Evolutionary conservation across 1,140 invertebrate genomes (phyloP).

Genomic region (Campoletis sonorensis): DNA sequence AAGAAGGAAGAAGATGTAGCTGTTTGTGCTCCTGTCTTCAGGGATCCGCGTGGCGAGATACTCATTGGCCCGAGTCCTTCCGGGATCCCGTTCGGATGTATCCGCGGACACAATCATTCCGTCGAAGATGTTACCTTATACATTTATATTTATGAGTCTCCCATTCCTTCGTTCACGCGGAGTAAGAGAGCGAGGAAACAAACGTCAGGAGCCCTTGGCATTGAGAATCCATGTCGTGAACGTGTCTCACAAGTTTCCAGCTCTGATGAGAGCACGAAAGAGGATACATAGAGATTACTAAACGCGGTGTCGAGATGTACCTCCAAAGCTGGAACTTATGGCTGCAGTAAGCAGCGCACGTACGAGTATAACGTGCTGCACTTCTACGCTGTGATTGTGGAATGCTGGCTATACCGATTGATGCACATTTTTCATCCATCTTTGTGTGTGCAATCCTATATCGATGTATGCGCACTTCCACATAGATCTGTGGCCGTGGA

Average conservation of each 20-base stretch:
- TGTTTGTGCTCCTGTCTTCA: neutral
- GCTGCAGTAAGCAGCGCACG: conserved; percentile 20
- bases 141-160: neutral
- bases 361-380: conserved; percentile 12
- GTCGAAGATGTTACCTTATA: neutral
- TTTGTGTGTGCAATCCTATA: neutral
- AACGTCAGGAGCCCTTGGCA: conserved; percentile 26
- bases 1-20: neutral
- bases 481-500: neutral
- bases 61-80: neutral
- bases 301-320: conserved; percentile 12
- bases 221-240: conserved; percentile 18
- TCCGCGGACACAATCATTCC: neutral
- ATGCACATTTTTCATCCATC: conserved; percentile 5
- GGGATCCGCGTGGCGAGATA: neutral
- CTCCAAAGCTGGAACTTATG: conserved; percentile 13
- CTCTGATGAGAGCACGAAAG: conserved; percentile 21
- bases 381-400: neutral
- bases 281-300: conserved; percentile 21
- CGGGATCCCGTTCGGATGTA: neutral
- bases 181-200: neutral
- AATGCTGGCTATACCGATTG: conserved; percentile 2
- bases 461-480: neutral
- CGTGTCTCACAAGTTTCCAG: conserved; percentile 9
- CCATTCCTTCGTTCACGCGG: neutral